Percentiles rank a stretch among this genome's conserved stretches.
phyloP scores from a whole-genome alignment of 2,797 vertebrate species.

The Megalops cyprinoides region DNA sequence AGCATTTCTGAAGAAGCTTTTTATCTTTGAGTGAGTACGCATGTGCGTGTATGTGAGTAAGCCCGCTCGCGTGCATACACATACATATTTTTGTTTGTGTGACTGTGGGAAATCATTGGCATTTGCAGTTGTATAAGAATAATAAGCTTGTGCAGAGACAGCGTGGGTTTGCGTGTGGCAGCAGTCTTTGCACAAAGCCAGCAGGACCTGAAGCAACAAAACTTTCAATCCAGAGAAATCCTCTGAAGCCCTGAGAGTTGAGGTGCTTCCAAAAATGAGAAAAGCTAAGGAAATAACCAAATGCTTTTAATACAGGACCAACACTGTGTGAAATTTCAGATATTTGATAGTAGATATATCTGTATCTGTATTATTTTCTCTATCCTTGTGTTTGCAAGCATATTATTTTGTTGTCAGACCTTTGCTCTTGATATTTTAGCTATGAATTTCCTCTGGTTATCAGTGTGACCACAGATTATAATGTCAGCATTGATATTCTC shows the following conservation, averaged over 20 bases:
- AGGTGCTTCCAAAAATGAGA: neutral
- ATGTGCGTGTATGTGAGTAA: neutral
- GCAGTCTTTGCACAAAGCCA: neutral
- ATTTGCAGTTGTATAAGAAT: neutral
- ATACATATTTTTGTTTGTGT: conserved; percentile 12
- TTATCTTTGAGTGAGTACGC: neutral
- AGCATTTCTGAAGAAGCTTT: too few species aligned
- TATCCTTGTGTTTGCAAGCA: too few species aligned
- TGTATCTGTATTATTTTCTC: too few species aligned
- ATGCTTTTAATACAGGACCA: neutral
- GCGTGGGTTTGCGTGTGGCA: neutral
- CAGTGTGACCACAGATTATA: too few species aligned
- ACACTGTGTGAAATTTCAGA: neutral
- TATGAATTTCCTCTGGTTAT: neutral
- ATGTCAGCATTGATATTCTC: too few species aligned
- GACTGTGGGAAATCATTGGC: conserved; percentile 8
- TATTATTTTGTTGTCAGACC: neutral
- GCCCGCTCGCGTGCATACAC: neutral
- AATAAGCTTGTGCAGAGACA: neutral
- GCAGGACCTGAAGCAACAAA: neutral
- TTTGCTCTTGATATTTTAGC: too few species aligned
- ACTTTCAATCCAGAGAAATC: neutral
- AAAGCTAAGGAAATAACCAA: neutral
- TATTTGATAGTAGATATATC: neutral
- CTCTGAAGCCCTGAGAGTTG: neutral